A percentile compares a stretch with the other conserved stretches of the same genome.
Evolutionary conservation across 2,888 invertebrate species (phyloP).

Genomic region (Bembecia ichneumoniformis): DNA sequence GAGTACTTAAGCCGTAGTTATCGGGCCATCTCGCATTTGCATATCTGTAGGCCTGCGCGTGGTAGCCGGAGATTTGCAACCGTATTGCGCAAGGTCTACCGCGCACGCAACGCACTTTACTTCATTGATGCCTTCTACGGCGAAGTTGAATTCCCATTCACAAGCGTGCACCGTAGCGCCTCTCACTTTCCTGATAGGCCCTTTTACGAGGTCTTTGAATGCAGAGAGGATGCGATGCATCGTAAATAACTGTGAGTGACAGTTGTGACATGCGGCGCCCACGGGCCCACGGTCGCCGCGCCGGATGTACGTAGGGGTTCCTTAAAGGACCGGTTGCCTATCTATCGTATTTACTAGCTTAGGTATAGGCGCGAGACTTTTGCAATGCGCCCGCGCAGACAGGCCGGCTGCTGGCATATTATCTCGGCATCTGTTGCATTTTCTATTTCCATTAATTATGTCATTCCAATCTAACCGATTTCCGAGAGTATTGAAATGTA

Average conservation of each 20-base stretch:
- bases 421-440: constrained; percentile 59
- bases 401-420: constrained; percentile 49
- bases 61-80: constrained; percentile 36
- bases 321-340: constrained; percentile 56
- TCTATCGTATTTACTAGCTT: constrained; percentile 33
- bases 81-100: constrained; percentile 36
- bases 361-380: constrained; percentile 36
- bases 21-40: constrained; percentile 21
- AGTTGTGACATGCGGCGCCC: constrained; percentile 47
- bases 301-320: constrained; percentile 71
- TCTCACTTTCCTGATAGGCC: constrained; percentile 33
- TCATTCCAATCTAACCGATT: constrained; percentile 31
- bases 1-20: constrained; percentile 27
- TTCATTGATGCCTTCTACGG: constrained; percentile 46
- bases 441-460: constrained; percentile 66
- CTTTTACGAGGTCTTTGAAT: constrained; percentile 29
- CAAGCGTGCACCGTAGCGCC: constrained; percentile 19
- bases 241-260: constrained; percentile 57
- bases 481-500: constrained; percentile 46
- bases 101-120: constrained; percentile 32
- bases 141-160: constrained; percentile 45
- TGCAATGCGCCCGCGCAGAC: constrained; percentile 60
- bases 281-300: constrained; percentile 32
- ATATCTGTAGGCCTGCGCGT: constrained; percentile 36
- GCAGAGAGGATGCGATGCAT: constrained; percentile 36